Conservation (phyloP, 2,888 invertebrate genomes). For the Cinara cedri region DNA sequence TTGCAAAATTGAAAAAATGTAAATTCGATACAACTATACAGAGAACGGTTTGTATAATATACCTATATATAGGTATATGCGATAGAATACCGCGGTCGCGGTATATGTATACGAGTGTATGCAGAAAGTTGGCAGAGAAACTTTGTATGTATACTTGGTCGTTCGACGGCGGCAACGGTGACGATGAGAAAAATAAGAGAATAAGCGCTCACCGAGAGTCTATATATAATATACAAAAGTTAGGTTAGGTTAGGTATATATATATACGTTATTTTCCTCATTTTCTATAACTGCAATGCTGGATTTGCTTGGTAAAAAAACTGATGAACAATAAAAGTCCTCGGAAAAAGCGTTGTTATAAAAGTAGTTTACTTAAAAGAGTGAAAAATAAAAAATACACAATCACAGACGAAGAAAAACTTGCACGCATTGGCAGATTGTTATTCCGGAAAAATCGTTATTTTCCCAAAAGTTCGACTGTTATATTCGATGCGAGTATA, state of each 20-base stretch:
- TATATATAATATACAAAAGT: background rate
- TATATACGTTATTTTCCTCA: background rate
- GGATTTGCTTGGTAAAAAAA: constrained; percentile 31
- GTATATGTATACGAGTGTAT: background rate
- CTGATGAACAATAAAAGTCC: constrained; percentile 42
- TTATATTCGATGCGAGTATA: constrained; percentile 1
- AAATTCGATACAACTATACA: background rate
- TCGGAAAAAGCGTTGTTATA: constrained; percentile 28
- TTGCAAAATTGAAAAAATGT: constrained; percentile 50
- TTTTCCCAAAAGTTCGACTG: constrained; percentile 23
- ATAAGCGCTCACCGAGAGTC: background rate
- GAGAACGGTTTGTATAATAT: background rate
- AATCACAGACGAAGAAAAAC: constrained; percentile 15
- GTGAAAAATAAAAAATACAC: background rate
- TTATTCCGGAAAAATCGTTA: constrained; percentile 44
- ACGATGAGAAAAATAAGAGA: constrained; percentile 11
- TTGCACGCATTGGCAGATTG: constrained; percentile 18
- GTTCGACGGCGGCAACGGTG: constrained; percentile 1
- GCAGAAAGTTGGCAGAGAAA: constrained; percentile 38
- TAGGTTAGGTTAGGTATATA: background rate
- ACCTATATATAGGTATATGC: background rate
- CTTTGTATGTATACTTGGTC: constrained; percentile 27
- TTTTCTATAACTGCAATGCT: background rate
- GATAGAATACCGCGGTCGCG: background rate
- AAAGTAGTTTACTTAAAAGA: constrained; percentile 40